phyloP scores from a whole-genome alignment of 2,113 vertebrate species.

The Chamaea fasciata region DNA sequence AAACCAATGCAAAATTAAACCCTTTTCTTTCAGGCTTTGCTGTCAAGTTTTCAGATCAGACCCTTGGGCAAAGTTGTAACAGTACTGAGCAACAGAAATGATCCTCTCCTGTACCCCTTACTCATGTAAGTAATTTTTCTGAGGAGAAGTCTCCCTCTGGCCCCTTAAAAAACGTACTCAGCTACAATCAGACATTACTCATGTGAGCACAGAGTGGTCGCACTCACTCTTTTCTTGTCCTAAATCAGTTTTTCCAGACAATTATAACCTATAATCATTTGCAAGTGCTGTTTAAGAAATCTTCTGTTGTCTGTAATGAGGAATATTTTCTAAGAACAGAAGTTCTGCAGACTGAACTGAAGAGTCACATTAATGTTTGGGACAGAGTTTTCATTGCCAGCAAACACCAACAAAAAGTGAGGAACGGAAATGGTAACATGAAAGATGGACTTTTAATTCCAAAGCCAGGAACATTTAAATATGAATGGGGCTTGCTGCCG shows the following conservation, averaged over 20 bases:
- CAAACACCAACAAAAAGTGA: conserved; percentile 28
- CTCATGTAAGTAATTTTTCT: neutral
- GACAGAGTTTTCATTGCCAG: neutral
- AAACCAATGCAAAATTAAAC: neutral
- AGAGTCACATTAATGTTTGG: neutral
- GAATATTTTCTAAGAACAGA: neutral
- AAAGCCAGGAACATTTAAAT: conserved; percentile 62
- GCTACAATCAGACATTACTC: neutral
- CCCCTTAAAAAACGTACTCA: neutral
- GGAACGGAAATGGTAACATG: conserved; percentile 36
- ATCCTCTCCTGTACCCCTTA: neutral
- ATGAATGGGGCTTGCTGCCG: conserved; percentile 46
- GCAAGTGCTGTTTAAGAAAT: neutral
- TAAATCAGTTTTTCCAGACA: neutral
- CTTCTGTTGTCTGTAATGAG: neutral
- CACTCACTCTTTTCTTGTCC: neutral
- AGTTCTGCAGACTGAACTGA: neutral
- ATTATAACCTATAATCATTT: neutral
- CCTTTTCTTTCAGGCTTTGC: neutral
- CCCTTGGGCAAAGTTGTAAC: neutral
- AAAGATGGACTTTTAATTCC: conserved; percentile 53
- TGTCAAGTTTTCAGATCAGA: neutral
- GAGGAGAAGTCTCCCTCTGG: neutral
- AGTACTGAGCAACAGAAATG: neutral
- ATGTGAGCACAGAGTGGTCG: neutral